phyloP scores from a whole-genome alignment of 2,888 invertebrate genomes.

The Encarsia formosa region DNA sequence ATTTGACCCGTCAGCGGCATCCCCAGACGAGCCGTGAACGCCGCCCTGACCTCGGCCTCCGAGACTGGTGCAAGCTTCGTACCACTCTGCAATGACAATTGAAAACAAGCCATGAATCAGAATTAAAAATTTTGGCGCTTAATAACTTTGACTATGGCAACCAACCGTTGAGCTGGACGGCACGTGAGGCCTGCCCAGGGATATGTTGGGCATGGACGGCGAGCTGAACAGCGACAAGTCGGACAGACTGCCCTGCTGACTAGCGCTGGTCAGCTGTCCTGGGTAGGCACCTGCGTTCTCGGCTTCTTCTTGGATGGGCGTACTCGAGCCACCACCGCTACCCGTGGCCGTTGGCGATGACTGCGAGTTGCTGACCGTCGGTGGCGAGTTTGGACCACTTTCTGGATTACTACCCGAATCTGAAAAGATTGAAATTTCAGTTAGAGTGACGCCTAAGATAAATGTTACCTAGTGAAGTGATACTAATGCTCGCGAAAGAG shows the following conservation, averaged over 20 bases:
- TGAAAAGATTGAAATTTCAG: too few species aligned
- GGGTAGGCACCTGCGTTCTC: conserved; percentile 62
- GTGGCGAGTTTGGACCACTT: conserved; percentile 74
- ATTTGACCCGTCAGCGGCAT: conserved; percentile 65
- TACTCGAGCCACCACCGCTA: conserved; percentile 58
- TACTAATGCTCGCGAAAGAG: too few species aligned
- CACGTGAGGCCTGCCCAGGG: conserved; percentile 77
- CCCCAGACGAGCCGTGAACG: conserved; percentile 64
- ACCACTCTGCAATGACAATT: conserved; percentile 47
- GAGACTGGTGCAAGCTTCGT: conserved; percentile 61
- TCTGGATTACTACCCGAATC: conserved; percentile 65
- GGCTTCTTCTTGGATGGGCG: conserved; percentile 79
- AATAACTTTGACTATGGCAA: not conserved
- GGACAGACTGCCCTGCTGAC: conserved; percentile 65
- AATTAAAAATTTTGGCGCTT: too few species aligned
- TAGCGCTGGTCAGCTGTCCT: conserved; percentile 55
- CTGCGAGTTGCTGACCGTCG: conserved; percentile 56
- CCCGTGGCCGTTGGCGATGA: conserved; percentile 62
- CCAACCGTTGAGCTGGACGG: conserved; percentile 50
- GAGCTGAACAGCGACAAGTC: conserved; percentile 83
- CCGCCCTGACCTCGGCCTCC: conserved; percentile 75
- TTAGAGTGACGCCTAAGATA: too few species aligned
- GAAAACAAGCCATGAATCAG: too few species aligned
- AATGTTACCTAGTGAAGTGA: too few species aligned
- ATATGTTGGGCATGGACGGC: conserved; percentile 96